These are phyloP conservation scores for Dermolepida albohirtum DNA, from an alignment of 2,888 invertebrate genomes.

Conservation along the genomic window DNA sequence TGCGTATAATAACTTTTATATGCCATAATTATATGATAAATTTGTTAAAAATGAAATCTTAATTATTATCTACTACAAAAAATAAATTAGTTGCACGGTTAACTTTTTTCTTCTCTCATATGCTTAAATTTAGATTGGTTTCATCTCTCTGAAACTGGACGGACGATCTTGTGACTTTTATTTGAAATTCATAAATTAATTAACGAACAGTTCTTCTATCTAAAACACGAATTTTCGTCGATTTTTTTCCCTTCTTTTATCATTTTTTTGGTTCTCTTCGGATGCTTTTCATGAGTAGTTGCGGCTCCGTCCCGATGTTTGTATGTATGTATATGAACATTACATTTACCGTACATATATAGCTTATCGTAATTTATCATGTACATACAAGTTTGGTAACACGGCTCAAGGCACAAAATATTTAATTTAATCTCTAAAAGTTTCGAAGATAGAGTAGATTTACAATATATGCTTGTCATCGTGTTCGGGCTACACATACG, in stretches of 20 bases:
- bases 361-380: conserved; percentile 29
- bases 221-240: too few relatives aligned
- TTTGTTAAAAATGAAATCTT: conserved; percentile 46
- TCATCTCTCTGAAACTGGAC: conserved; percentile 6
- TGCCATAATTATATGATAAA: conserved; percentile 45
- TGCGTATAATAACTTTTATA: conserved; percentile 37
- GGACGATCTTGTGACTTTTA: conserved; percentile 9
- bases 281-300: too few relatives aligned
- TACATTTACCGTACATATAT: conserved; percentile 1
- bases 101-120: conserved; percentile 3
- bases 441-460: conserved; percentile 20
- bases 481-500: conserved; percentile 15
- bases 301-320: too few relatives aligned
- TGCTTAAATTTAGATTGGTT: conserved; percentile 13
- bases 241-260: too few relatives aligned
- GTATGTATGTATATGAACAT: too few relatives aligned
- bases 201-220: conserved; percentile 5
- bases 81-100: conserved; percentile 42
- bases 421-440: conserved; percentile 39
- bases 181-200: conserved; percentile 14
- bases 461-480: conserved; percentile 32
- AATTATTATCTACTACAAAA: conserved; percentile 45
- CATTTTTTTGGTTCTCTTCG: too few relatives aligned
- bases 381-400: conserved; percentile 24
- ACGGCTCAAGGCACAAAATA: conserved; percentile 33